Conservation (phyloP, 2,888 invertebrate species). For the Thymelicus lineola region DNA sequence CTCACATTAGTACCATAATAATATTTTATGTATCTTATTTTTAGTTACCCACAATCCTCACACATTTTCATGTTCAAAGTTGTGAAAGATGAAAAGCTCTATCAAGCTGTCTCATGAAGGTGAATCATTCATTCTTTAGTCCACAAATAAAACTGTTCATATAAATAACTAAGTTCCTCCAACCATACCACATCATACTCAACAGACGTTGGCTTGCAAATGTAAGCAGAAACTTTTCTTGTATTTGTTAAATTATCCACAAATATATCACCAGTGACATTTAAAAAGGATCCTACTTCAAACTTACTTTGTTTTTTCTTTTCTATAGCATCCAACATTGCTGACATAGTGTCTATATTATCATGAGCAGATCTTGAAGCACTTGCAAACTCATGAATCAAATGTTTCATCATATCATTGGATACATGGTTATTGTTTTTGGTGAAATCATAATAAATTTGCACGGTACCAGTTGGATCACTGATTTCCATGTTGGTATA, state of each 20-base stretch:
- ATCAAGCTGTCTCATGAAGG: too few relatives aligned
- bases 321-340: slow-evolving; percentile 59
- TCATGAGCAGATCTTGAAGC: slow-evolving; percentile 58
- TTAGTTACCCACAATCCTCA: too few relatives aligned
- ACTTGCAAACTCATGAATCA: slow-evolving; percentile 56
- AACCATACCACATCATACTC: slow-evolving; percentile 74
- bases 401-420: slow-evolving; percentile 54
- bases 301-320: slow-evolving; percentile 55
- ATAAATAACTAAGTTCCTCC: slow-evolving; percentile 72
- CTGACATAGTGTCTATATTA: slow-evolving; percentile 63
- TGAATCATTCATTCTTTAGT: slow-evolving; percentile 41
- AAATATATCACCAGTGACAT: slow-evolving; percentile 73
- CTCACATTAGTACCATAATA: too few relatives aligned
- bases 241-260: slow-evolving; percentile 58
- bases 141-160: slow-evolving; percentile 71
- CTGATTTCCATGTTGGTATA: slow-evolving; percentile 68
- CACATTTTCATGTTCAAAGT: too few relatives aligned
- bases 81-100: too few relatives aligned
- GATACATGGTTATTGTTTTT: slow-evolving; percentile 61
- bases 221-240: slow-evolving; percentile 70
- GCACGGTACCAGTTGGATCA: slow-evolving; percentile 71
- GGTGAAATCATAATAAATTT: slow-evolving; percentile 65
- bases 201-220: slow-evolving; percentile 60
- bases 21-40: too few relatives aligned
- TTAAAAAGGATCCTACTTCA: slow-evolving; percentile 61